Percentiles rank a stretch among this genome's conserved stretches.
Evolutionary conservation across 2,113 vertebrate genomes (phyloP).

Genomic region (Actinemys pallida): DNA sequence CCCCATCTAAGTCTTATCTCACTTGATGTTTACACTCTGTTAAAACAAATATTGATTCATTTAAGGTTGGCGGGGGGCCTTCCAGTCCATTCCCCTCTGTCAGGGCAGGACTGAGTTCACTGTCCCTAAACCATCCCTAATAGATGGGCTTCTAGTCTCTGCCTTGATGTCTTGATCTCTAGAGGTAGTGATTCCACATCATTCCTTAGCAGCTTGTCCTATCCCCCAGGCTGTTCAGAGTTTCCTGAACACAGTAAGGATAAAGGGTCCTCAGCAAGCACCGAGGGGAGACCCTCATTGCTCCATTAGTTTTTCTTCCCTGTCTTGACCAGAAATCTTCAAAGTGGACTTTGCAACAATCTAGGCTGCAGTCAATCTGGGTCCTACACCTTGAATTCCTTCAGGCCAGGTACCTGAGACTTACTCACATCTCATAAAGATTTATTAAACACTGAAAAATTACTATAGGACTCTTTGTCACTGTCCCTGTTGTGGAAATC

Average conservation of each 20-base stretch:
- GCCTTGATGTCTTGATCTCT: neutral
- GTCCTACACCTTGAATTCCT: neutral
- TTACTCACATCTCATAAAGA: neutral
- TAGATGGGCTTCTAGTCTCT: neutral
- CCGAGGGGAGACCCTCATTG: neutral
- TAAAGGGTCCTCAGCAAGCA: neutral
- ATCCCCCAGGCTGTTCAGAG: neutral
- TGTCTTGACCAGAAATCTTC: neutral
- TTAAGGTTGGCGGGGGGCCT: neutral
- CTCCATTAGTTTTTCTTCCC: neutral
- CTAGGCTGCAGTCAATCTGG: neutral
- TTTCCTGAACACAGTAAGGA: neutral
- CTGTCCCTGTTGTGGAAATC: neutral
- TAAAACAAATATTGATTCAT: neutral
- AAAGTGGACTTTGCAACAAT: neutral
- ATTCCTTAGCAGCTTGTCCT: neutral
- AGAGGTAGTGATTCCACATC: neutral
- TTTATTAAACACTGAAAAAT: fast-evolving
- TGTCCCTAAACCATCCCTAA: neutral
- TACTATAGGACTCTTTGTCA: neutral
- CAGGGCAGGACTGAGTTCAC: neutral
- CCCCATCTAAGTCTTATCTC: neutral
- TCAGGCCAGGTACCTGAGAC: neutral
- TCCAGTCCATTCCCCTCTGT: neutral
- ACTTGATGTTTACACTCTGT: neutral